phyloP scores from a whole-genome alignment of 2,797 vertebrate genomes.

The Rhincodon typus region DNA sequence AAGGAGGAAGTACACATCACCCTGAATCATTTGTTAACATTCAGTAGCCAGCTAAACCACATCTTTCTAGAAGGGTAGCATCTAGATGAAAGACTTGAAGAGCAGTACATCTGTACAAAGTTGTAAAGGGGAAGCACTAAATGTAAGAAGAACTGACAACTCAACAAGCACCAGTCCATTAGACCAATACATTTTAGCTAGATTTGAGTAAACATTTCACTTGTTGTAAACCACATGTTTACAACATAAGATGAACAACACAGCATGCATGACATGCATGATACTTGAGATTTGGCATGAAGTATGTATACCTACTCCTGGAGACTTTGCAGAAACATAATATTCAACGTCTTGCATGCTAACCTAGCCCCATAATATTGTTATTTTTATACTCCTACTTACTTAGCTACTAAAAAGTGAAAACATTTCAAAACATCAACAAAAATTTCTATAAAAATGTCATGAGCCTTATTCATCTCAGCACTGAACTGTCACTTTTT shows the following conservation, averaged over 20 bases:
- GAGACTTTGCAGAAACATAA: background rate
- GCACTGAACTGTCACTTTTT: background rate
- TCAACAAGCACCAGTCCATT: background rate
- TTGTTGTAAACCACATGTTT: background rate
- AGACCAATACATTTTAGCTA: background rate
- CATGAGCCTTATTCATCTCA: background rate
- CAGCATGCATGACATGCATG: background rate
- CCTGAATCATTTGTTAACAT: background rate
- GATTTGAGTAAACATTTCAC: background rate
- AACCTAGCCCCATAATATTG: background rate
- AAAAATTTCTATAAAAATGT: background rate
- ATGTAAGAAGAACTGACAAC: background rate
- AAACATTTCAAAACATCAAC: background rate
- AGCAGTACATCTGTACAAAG: background rate
- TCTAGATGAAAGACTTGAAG: background rate
- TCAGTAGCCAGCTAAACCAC: background rate
- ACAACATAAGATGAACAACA: background rate
- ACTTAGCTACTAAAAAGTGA: background rate
- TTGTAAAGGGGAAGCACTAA: background rate
- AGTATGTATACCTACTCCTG: background rate
- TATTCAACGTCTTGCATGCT: background rate
- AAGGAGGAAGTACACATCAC: background rate
- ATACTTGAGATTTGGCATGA: background rate
- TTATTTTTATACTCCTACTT: background rate
- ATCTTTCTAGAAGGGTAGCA: background rate